Evolutionary conservation across 1,140 invertebrate genomes (phyloP).

Genomic region (Caenorhabditis inopinata): DNA sequence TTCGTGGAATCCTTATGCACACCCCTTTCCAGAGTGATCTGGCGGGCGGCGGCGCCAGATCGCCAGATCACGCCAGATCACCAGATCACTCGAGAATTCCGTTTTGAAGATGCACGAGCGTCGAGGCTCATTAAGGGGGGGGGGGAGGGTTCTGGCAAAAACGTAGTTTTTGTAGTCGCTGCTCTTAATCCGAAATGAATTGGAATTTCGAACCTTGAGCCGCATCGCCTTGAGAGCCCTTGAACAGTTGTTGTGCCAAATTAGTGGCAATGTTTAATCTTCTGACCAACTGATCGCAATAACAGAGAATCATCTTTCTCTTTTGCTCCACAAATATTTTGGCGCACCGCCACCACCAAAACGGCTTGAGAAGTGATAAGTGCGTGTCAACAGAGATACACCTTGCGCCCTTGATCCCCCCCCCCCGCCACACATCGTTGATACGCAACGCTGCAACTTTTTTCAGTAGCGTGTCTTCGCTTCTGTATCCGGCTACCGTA

Average conservation of each 20-base stretch:
- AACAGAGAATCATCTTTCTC: background rate
- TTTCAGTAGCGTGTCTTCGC: background rate
- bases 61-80: too few relatives aligned
- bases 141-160: too few relatives aligned
- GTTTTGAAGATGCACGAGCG: too few relatives aligned
- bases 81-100: too few relatives aligned
- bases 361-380: conserved; percentile 11
- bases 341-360: background rate
- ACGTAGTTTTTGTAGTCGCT: too few relatives aligned
- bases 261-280: conserved; percentile 7
- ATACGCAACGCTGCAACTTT: conserved; percentile 24
- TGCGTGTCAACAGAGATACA: background rate
- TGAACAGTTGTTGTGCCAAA: background rate
- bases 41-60: too few relatives aligned
- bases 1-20: too few relatives aligned
- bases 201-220: conserved; percentile 24
- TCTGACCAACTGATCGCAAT: conserved; percentile 14
- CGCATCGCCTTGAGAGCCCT: conserved; percentile 1
- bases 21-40: too few relatives aligned
- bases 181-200: too few relatives aligned
- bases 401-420: background rate
- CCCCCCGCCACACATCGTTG: background rate
- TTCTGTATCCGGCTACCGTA: background rate
- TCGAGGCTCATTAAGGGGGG: too few relatives aligned
- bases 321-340: conserved; percentile 7